Conservation (phyloP, 2,888 invertebrate genomes). For the Orthonychiurus folsomi region DNA sequence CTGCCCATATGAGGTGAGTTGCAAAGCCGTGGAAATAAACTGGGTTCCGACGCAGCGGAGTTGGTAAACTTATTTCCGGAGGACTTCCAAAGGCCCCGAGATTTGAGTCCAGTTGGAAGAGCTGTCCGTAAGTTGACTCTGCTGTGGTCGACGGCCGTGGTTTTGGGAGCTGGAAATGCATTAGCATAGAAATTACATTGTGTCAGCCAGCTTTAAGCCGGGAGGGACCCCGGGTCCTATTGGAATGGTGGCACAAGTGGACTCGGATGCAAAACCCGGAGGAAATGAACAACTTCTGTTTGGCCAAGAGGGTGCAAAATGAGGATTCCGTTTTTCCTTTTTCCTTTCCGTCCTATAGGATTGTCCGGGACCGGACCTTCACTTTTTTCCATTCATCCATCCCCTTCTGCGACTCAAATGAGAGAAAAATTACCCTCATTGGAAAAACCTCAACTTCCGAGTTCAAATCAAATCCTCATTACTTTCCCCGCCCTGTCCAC, state of each 20-base stretch:
- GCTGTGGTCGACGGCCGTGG: neutral
- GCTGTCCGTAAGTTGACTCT: neutral
- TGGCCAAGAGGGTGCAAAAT: conserved; percentile 2
- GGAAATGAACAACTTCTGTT: conserved; percentile 33
- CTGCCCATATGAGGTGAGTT: conserved; percentile 19
- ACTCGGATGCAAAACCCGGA: conserved; percentile 22
- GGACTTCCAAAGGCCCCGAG: conserved; percentile 3
- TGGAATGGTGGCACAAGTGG: conserved; percentile 6
- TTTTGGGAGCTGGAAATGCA: conserved; percentile 17
- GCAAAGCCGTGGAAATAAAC: conserved; percentile 22
- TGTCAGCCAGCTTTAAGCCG: conserved; percentile 26
- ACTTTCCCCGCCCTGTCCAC: conserved; percentile 28
- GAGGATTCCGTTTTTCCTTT: neutral
- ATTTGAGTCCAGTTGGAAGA: conserved; percentile 16
- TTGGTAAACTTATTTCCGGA: conserved; percentile 18
- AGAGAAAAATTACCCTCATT: conserved; percentile 31
- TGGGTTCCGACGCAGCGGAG: conserved; percentile 19
- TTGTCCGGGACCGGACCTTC: neutral
- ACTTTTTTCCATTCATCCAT: too few species aligned
- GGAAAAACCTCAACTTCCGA: conserved; percentile 14
- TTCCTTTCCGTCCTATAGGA: neutral
- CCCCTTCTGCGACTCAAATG: conserved; percentile 22
- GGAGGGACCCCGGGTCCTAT: conserved; percentile 19
- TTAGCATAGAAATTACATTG: conserved; percentile 41
- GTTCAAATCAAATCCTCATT: conserved; percentile 29